phyloP scores from a whole-genome alignment of 1,140 invertebrate genomes.

The Cyrtorhinus lividipennis region DNA sequence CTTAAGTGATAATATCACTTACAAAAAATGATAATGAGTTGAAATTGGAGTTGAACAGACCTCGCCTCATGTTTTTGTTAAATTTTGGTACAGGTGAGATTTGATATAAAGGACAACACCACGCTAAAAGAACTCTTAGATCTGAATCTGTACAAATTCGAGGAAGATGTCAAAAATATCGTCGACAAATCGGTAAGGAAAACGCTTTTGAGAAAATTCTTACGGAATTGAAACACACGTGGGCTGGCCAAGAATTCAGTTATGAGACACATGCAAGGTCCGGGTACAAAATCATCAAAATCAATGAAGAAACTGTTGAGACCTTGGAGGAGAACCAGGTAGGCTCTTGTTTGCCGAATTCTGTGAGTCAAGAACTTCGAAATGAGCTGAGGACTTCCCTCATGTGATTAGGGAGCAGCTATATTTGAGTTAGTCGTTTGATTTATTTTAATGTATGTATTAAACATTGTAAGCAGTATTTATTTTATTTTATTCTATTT shows the following conservation, averaged over 20 bases:
- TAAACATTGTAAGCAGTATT: too few species aligned
- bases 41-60: too few species aligned
- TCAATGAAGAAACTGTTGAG: slow-evolving; percentile 78
- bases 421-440: too few species aligned
- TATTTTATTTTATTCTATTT: too few species aligned
- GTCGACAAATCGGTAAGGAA: slow-evolving; percentile 94
- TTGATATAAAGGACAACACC: slow-evolving; percentile 53
- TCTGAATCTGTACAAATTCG: slow-evolving; percentile 77
- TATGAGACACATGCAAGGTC: slow-evolving; percentile 67
- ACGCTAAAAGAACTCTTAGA: slow-evolving; percentile 75
- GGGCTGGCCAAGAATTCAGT: slow-evolving; percentile 71
- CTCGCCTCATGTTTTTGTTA: slow-evolving; percentile 17
- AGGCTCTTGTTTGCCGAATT: too few species aligned
- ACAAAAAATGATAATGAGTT: too few species aligned
- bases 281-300: slow-evolving; percentile 55
- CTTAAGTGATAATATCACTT: too few species aligned
- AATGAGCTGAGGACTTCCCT: too few species aligned
- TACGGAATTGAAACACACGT: slow-evolving; percentile 66
- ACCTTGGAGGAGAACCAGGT: slow-evolving; percentile 93
- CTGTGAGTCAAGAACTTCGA: too few species aligned
- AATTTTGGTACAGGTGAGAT: slow-evolving; percentile 52
- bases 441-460: too few species aligned
- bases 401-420: too few species aligned
- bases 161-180: slow-evolving; percentile 88
- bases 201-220: slow-evolving; percentile 86